A percentile compares a stretch with the other conserved stretches of the same genome.
Conservation (phyloP, 1,140 invertebrate genomes). For the Psilanteris sp. region DNA sequence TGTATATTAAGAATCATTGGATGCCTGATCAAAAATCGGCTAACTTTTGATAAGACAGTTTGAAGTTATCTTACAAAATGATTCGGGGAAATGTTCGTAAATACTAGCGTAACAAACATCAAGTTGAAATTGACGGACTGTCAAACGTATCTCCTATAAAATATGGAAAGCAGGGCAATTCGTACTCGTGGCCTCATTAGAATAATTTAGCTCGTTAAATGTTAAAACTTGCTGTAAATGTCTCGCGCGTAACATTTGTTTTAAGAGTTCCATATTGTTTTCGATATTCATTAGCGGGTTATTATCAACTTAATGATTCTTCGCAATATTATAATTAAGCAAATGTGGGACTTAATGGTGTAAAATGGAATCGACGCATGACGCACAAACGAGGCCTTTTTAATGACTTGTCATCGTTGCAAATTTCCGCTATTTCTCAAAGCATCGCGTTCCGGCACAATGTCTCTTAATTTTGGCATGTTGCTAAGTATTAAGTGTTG, state of each 20-base stretch:
- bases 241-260: neutral
- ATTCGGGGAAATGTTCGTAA: too few species aligned
- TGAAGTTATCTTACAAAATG: too few species aligned
- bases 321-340: constrained; percentile 26
- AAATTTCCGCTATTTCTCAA: constrained; percentile 19
- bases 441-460: neutral
- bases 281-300: constrained; percentile 25
- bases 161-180: constrained; percentile 3
- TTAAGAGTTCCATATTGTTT: constrained; percentile 3
- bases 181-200: constrained; percentile 8
- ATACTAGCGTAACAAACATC: constrained; percentile 4
- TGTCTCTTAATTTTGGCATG: constrained; percentile 12
- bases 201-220: constrained; percentile 34
- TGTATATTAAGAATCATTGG: too few species aligned
- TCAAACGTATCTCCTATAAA: constrained; percentile 2
- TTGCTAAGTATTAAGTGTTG: constrained; percentile 1
- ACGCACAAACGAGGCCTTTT: constrained; percentile 46
- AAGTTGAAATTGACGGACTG: constrained; percentile 4
- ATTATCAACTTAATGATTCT: constrained; percentile 38
- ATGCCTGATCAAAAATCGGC: too few species aligned
- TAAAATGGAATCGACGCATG: constrained; percentile 28
- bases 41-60: too few species aligned
- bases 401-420: constrained; percentile 41
- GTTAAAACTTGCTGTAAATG: constrained; percentile 9
- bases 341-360: constrained; percentile 27